Percentiles rank a stretch among this genome's conserved stretches.
Evolutionary conservation across 2,797 vertebrate genomes (phyloP).

Genomic region (Apogon talboti): DNA sequence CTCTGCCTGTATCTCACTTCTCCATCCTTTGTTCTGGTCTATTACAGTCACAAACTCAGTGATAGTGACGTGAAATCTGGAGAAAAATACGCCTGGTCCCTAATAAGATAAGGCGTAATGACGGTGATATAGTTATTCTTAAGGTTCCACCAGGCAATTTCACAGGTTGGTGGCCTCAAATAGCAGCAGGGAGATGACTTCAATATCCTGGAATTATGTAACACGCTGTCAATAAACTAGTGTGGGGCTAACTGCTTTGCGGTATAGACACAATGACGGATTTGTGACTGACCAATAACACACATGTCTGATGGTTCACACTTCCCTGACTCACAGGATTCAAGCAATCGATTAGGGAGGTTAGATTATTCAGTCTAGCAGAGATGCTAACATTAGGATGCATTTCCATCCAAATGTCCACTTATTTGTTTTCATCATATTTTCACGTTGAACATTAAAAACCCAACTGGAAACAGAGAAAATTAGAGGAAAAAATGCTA

Average conservation of each 20-base stretch:
- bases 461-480: no score
- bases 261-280: constrained; percentile 23
- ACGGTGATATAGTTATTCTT: constrained; percentile 41
- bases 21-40: constrained; percentile 21
- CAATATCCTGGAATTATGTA: constrained; percentile 21
- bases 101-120: constrained; percentile 51
- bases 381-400: no score
- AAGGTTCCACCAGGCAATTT: constrained; percentile 53
- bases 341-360: background rate
- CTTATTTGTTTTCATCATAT: no score
- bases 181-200: constrained; percentile 37
- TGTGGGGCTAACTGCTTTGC: constrained; percentile 12
- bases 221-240: constrained; percentile 16
- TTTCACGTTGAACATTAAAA: no score
- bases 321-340: constrained; percentile 1
- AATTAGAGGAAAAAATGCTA: no score
- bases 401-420: no score
- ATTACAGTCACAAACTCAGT: constrained; percentile 19
- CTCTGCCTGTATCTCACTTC: constrained; percentile 7
- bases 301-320: background rate
- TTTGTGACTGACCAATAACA: constrained; percentile 19
- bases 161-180: constrained; percentile 56
- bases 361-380: background rate
- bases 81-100: constrained; percentile 23
- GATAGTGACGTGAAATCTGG: constrained; percentile 21